Base-by-base conservation (phyloP, 2,113 vertebrate genomes). In the Herpetotheres cachinnans region DNA sequence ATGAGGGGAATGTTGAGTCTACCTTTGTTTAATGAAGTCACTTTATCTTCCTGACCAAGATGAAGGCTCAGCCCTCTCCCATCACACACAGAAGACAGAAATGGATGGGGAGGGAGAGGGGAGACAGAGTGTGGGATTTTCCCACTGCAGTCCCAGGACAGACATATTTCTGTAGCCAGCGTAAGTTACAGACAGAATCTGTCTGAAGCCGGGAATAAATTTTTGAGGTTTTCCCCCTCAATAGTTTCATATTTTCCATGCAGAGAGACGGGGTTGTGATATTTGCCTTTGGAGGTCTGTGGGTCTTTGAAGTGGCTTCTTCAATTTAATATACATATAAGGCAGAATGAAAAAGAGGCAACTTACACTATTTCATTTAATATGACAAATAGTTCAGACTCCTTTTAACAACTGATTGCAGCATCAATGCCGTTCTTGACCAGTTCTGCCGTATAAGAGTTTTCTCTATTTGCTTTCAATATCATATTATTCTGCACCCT, bases 231-330 rank as follows among this genome's bases (percentile, higher is more conserved):
- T 87, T 40, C 9, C 50, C 7, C 38, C 49, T 50, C 44, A 82
- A 16, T 27, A 72, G 21, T 91, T 91, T 82, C 73, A 86, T 69
- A 71, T 89, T 97, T 96, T 97, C 89, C 52, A 78, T 61, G 24
- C 14, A 77, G 42, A 82, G 30, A 40, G 29, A 55, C 0, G 0
- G 27, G 4, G 27, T 44, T 86, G 67, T 49, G 34, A 52, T 85
- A 34, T 88, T 94, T 94, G 61, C 19, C 21, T 91, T 63, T 49
- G 25, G 90, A 86, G 19, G 70, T 69, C 34, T 82, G 46, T 83
- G 30, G 8, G 42, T 82, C 58, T 83, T 89, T 93, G 78, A 84
- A 96, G 26, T 81, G 54, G 36, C 25, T 78, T 94, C 40, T 79
- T 44, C 58, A 89, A 30, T 94, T 93, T 86, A 70, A 95, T 93